phyloP scores from a whole-genome alignment of 2,113 vertebrate species.

The Furnarius figulus region DNA sequence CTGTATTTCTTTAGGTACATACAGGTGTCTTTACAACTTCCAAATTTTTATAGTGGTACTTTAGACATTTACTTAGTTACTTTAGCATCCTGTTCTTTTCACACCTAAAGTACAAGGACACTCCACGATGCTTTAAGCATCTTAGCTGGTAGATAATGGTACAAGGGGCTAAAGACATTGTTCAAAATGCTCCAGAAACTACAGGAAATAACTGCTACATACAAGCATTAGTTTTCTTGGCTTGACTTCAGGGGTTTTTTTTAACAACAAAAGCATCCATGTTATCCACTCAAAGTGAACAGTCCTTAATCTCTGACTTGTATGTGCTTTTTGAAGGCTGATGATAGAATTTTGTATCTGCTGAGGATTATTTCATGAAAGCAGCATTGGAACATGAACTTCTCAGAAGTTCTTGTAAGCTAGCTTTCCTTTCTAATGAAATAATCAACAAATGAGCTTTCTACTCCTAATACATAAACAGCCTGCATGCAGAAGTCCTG shows the following conservation, averaged over 20 bases:
- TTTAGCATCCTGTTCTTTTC: background rate
- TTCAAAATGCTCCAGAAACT: background rate
- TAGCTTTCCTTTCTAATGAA: background rate
- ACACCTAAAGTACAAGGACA: background rate
- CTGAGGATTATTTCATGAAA: background rate
- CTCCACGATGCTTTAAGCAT: background rate
- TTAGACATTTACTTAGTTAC: background rate
- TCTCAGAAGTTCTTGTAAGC: background rate
- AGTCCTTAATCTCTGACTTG: background rate
- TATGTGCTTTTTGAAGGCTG: background rate
- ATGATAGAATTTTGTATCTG: background rate
- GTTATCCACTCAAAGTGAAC: background rate
- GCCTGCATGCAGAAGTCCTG: background rate
- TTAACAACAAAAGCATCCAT: background rate
- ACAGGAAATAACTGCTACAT: background rate
- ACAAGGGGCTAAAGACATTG: background rate
- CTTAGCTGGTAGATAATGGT: background rate
- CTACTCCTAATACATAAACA: background rate
- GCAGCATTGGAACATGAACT: background rate
- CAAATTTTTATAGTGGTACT: background rate
- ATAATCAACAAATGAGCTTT: background rate
- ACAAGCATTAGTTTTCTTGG: background rate
- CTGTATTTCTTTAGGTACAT: background rate
- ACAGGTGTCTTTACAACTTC: background rate
- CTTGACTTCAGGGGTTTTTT: background rate